Base-by-base conservation (phyloP, 2,113 vertebrate genomes). In the Pseudorhombus dupliciocellatus region DNA sequence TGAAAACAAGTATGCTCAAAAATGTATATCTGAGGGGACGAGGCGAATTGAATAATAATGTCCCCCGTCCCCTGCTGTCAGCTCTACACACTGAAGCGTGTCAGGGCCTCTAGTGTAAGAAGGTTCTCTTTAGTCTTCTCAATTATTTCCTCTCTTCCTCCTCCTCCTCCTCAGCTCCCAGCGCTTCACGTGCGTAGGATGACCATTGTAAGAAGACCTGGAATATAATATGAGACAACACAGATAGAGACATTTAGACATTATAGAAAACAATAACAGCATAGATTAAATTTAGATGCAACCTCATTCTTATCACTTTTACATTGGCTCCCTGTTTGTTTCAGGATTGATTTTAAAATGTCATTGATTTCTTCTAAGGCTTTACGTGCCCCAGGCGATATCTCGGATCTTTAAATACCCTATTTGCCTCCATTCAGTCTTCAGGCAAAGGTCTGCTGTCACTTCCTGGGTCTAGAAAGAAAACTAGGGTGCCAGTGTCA, bases 131-230 rank as follows among this genome's bases (percentile, higher is more conserved):
- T 20, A 25, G 2, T 54, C 55, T 56, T 66, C 21, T 2, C 12
- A 21, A 30, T 51, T 28, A 24, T 53, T 21, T 48, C 42, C 42
- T 0, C 28, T 74, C 53, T 70, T 37, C 30, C 30, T 31, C 37
- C 37, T 14, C 37, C 37, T 40, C 40, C 15, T 48, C 46, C 46
- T 50, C 64, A 1, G 50, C 71, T 79, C 60, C 14, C 26, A 10
- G 68, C 69, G 48, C 77, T 77, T 94, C 90, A 94, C 85, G 93
- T 94, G 80, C 93, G 93, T 0, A 99, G 93, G 87, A 98, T 96
- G 91, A 98, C 97, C 98, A 99, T 98, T 77, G 98, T 99, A 88
- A 99, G 96, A 93, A 99, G 96, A 94, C 97, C 98, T 99, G 80
- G 66, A 93, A 90, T 54, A 83, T 18, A 9, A 24, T 0, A 44